phyloP scores from a whole-genome alignment of 2,888 invertebrate species.

The Strigamia crassipes region DNA sequence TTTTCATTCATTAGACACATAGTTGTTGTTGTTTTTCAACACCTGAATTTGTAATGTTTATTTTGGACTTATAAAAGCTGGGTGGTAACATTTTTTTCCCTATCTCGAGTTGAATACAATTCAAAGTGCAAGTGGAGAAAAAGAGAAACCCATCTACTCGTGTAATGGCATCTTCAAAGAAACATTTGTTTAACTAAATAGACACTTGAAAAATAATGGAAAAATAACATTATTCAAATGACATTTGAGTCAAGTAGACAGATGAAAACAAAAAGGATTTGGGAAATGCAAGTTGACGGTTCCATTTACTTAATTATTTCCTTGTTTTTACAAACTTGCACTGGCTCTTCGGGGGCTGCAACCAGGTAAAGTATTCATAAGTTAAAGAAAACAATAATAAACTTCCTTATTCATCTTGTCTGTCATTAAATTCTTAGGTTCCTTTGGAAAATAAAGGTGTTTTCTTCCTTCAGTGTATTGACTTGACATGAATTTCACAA shows the following conservation, averaged over 20 bases:
- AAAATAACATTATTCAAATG: slow-evolving; percentile 12
- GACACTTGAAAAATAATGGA: slow-evolving; percentile 5
- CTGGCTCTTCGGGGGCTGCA: not conserved
- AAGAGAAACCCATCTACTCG: not conserved
- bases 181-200: slow-evolving; percentile 21
- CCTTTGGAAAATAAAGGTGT: not conserved
- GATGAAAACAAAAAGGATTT: slow-evolving; percentile 11
- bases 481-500: not conserved
- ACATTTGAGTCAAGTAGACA: not conserved
- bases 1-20: no score
- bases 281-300: not conserved
- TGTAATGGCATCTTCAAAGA: slow-evolving; percentile 21
- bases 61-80: not conserved
- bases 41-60: slow-evolving; percentile 1
- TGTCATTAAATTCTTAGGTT: not conserved
- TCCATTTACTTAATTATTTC: slow-evolving; percentile 16
- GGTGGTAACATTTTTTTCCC: not conserved
- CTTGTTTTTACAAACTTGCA: not conserved
- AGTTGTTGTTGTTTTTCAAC: not conserved
- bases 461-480: not conserved
- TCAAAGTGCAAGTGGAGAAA: not conserved
- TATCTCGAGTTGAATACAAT: not conserved
- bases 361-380: not conserved
- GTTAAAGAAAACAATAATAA: not conserved
- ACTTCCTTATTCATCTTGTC: slow-evolving; percentile 10